Evolutionary conservation across 2,888 invertebrate species (phyloP), one percentile per base, ranked within the genome.

Genomic region (Fragum whitleyi): DNA sequence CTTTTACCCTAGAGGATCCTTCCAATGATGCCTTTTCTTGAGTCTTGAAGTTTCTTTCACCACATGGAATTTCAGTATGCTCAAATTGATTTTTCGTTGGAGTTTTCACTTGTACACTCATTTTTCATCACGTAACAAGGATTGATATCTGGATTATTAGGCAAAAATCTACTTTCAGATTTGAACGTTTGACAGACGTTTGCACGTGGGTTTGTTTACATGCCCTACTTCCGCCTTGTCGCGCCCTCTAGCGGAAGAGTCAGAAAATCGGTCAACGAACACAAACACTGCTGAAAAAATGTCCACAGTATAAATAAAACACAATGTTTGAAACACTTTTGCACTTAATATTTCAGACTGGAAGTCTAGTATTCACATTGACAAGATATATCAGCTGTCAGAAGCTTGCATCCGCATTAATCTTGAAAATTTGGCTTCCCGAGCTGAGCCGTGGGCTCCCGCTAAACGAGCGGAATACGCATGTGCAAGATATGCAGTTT

Each of bases 21-120:
- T 62, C 39, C 9, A 62, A 5, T 9, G 39, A 32, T 9, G 19
- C 28, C 62, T 36, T 62, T 19, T 80, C 84, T 26, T 81, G 76
- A 11, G 82, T 77, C 32, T 77, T 53, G 53, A 84, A 84, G 53
- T 80, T 85, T 74, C 85, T 81, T 29, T 87, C 96, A 96, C 91
- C 89, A 85, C 90, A 91, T 42, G 83, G 88, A 61, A 90, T 89
- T 81, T 89, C 89, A 14, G 79, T 42, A 72, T 86, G 88, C 65
- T 90, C 90, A 86, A 91, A 91, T 79, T 89, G 89, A 75, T 89
- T 83, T 59, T 86, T 87, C 29, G 90, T 90, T n/a, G 92, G 91
- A 7, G 91, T 91, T 85, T 92, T 92, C 57, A 92, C 89, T 74
- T 91, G 90, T 2, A 92, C 90, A 86, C 92, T 92, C 92, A 92